These are phyloP conservation scores for Heterochromis multidens DNA, from an alignment of 2,113 vertebrate genomes.

Conservation along the genomic window DNA sequence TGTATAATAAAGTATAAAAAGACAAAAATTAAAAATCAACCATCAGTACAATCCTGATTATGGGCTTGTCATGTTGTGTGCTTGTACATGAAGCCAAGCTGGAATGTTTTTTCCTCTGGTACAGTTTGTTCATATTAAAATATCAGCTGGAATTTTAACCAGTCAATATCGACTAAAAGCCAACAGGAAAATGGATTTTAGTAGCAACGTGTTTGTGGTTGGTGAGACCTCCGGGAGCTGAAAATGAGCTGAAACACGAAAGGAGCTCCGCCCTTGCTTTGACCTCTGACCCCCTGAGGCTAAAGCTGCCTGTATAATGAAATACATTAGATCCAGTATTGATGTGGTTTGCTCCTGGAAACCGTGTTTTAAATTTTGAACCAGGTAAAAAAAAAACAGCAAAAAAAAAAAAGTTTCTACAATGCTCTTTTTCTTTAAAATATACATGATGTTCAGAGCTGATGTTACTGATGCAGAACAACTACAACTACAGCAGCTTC, in stretches of 20 bases:
- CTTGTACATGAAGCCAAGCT: neutral
- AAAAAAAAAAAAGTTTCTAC: neutral
- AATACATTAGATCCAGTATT: accelerated
- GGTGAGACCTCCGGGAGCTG: neutral
- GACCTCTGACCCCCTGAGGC: neutral
- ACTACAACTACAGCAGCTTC: neutral
- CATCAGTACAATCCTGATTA: neutral
- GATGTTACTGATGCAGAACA: neutral
- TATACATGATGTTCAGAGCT: neutral
- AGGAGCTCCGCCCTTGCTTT: too few relatives aligned
- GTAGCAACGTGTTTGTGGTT: neutral
- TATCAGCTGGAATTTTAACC: neutral
- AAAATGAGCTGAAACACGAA: neutral
- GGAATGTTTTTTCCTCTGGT: neutral
- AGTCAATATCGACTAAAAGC: neutral
- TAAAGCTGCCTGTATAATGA: neutral
- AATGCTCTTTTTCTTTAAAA: neutral
- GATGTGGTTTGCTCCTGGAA: neutral
- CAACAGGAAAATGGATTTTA: neutral
- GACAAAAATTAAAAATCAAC: neutral
- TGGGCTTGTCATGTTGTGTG: neutral
- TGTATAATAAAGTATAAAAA: too few relatives aligned
- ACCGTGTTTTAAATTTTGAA: neutral
- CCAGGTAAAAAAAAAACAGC: neutral
- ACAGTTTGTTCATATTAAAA: neutral